Conservation (phyloP, 2,888 invertebrate genomes). For the Dascillus cervinus region DNA sequence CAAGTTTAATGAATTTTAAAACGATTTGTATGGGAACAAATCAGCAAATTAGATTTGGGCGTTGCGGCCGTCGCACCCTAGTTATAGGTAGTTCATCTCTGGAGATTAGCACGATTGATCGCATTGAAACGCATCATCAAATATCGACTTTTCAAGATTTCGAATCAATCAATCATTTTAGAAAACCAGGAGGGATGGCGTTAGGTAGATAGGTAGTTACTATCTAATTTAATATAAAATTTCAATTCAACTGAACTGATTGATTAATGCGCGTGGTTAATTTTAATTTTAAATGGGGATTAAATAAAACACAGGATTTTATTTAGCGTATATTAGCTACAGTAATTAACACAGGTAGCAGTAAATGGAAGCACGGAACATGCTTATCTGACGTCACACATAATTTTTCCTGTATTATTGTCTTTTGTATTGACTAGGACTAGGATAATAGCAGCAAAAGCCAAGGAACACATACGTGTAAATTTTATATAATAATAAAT, state of each 20-base stretch:
- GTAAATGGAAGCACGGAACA: constrained; percentile 40
- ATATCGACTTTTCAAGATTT: constrained; percentile 20
- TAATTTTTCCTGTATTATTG: constrained; percentile 29
- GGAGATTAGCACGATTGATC: too few relatives aligned
- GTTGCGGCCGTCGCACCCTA: too few relatives aligned
- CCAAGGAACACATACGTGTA: constrained; percentile 36
- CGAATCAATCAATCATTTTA: constrained; percentile 34
- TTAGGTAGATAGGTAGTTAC: too few relatives aligned
- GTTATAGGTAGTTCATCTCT: too few relatives aligned
- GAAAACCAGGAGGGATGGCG: constrained; percentile 23
- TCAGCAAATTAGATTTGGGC: too few relatives aligned
- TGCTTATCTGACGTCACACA: constrained; percentile 29
- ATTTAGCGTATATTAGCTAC: constrained; percentile 31
- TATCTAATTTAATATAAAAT: constrained; percentile 36
- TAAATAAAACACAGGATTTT: not conserved
- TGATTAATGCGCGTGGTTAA: constrained; percentile 34
- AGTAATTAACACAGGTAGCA: constrained; percentile 35
- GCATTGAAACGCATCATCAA: too few relatives aligned
- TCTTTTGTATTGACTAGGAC: constrained; percentile 25
- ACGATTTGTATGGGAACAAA: too few relatives aligned
- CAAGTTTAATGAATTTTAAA: too few relatives aligned
- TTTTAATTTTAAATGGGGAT: constrained; percentile 23
- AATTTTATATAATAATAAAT: constrained; percentile 16
- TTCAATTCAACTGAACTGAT: constrained; percentile 29
- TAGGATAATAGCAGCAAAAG: constrained; percentile 27